A percentile compares a stretch with the other conserved stretches of the same genome.
Conservation (phyloP, 2,797 vertebrate species). For the Monodelphis domestica region DNA sequence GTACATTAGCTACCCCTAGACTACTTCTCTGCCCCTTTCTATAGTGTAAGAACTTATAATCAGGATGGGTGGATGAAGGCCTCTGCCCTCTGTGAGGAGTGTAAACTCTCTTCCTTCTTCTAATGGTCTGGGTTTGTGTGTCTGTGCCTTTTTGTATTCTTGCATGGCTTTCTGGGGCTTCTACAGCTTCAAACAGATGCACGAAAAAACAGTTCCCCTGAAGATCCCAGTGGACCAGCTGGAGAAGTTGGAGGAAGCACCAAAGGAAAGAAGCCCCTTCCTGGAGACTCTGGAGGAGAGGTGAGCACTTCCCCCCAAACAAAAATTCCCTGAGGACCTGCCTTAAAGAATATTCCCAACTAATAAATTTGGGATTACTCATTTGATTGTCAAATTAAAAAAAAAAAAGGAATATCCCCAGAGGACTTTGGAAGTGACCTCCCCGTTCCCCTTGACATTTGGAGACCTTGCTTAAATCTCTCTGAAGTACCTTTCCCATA, state of each 20-base stretch:
- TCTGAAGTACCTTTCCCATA: background rate
- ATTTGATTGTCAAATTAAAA: too few relatives aligned
- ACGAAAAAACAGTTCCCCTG: constrained; percentile 77
- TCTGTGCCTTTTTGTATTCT: background rate
- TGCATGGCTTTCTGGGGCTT: background rate
- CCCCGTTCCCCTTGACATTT: background rate
- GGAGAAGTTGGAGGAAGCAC: constrained; percentile 73
- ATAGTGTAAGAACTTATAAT: background rate
- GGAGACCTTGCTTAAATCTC: background rate
- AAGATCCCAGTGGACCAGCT: constrained; percentile 73
- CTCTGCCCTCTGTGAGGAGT: background rate
- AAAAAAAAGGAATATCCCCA: too few relatives aligned
- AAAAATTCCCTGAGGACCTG: background rate
- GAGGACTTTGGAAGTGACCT: background rate
- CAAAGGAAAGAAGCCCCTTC: constrained; percentile 75
- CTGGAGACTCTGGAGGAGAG: constrained; percentile 72
- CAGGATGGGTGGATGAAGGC: background rate
- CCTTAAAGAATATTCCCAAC: background rate
- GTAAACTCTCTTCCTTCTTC: background rate
- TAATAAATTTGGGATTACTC: too few relatives aligned
- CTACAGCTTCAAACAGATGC: constrained; percentile 79
- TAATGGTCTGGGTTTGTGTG: constrained; percentile 38
- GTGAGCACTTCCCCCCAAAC: constrained; percentile 55
- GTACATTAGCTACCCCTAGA: background rate
- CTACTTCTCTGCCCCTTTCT: background rate